phyloP scores from a whole-genome alignment of 2,888 invertebrate species.

The Keiferia lycopersicella region DNA sequence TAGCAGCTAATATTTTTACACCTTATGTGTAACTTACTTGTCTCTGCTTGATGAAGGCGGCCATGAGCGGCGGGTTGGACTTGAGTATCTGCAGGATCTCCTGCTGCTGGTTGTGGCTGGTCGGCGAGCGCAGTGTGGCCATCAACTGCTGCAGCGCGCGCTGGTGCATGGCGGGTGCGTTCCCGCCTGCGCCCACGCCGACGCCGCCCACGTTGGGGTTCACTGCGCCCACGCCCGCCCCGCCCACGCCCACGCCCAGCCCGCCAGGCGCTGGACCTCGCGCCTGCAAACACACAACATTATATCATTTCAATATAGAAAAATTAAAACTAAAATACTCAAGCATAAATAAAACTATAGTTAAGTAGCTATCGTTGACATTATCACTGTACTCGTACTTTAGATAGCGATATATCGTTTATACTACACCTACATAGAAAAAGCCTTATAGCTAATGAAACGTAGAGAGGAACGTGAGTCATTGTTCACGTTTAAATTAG shows the following conservation, averaged over 20 bases:
- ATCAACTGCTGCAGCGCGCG: constrained; percentile 92
- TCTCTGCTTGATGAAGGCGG: constrained; percentile 95
- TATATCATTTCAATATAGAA: neutral
- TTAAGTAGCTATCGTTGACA: too few species aligned
- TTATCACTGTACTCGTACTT: too few species aligned
- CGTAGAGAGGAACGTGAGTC: too few species aligned
- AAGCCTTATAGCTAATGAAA: too few species aligned
- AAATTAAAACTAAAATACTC: too few species aligned
- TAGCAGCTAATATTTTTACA: too few species aligned
- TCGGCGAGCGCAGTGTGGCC: constrained; percentile 94
- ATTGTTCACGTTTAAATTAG: too few species aligned
- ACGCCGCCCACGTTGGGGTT: constrained; percentile 17
- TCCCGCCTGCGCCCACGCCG: constrained; percentile 23
- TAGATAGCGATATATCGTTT: too few species aligned
- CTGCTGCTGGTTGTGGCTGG: constrained; percentile 95
- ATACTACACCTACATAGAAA: too few species aligned
- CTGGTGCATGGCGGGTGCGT: constrained; percentile 64
- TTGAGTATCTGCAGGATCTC: constrained; percentile 94
- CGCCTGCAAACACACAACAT: neutral
- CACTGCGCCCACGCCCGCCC: constrained; percentile 5
- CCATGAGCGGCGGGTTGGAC: constrained; percentile 97
- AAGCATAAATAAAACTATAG: too few species aligned
- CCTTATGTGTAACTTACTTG: constrained; percentile 78
- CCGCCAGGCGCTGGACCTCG: neutral
- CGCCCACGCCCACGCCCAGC: constrained; percentile 4